Conservation (phyloP, 2,113 vertebrate species). For the Spheniscus mendiculus region DNA sequence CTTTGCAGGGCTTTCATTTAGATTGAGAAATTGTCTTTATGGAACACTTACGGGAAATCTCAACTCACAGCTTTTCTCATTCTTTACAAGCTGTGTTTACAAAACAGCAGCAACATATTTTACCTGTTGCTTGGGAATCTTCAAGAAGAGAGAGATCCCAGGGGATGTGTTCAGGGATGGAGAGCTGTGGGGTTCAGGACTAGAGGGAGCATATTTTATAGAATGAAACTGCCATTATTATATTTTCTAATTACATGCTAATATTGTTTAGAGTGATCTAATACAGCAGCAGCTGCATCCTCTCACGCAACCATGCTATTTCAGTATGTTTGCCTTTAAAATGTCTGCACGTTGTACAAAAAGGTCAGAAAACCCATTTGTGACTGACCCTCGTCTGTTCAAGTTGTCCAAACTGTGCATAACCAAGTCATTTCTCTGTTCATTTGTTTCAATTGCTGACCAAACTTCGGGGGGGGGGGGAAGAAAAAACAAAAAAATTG, state of each 20-base stretch:
- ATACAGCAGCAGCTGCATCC: neutral
- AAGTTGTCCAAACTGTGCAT: neutral
- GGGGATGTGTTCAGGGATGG: fast-evolving
- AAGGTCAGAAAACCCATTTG: neutral
- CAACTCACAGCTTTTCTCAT: neutral
- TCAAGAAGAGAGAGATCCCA: neutral
- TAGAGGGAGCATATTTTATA: neutral
- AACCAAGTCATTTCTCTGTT: neutral
- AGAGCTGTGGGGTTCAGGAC: neutral
- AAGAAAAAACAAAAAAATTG: neutral
- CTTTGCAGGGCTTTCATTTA: neutral
- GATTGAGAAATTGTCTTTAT: neutral
- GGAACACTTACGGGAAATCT: neutral
- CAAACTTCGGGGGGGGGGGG: neutral
- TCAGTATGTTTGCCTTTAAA: conserved; percentile 24
- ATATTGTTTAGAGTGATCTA: neutral
- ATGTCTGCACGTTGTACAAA: neutral
- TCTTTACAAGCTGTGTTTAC: neutral
- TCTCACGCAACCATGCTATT: neutral
- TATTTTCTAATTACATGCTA: conserved; percentile 3
- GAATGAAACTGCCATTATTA: neutral
- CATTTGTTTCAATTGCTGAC: neutral
- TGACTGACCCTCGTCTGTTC: neutral
- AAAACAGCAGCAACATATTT: neutral
- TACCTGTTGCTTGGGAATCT: neutral